Evolutionary conservation across 2,797 vertebrate species (phyloP), one percentile per base, ranked within the genome.

Genomic region (Hylomyscus alleni): DNA sequence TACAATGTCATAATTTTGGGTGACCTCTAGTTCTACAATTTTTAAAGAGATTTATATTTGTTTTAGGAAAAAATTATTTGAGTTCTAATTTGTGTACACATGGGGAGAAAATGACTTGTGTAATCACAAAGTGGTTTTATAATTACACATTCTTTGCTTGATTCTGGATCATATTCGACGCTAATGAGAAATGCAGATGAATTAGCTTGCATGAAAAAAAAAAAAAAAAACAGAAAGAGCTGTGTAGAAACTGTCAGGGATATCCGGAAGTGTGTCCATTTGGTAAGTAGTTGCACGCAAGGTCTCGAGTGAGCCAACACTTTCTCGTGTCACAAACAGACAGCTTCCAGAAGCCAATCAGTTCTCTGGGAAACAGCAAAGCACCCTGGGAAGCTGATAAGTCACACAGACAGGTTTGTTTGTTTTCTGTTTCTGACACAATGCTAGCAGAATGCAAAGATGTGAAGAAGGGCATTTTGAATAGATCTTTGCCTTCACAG

Each of bases 81-180:
- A 62, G 88, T 90, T 88, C 78, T 90, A 89, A 77, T 94, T 67
- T 85, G 92, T 93, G 6, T 95, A n/a, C 15, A 76, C 24, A 47
- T 50, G 89, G 34, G 84, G 54, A 90, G 77, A 86, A 95, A 92
- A 93, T 65, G n/a, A 92, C 69, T n/a, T 84, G 6, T 76, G 13
- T 65, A 89, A 91, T 94, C 26, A 69, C 85, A 92, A 72, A 95
- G 69, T 29, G 80, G 6, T 90, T 96, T 91, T 44, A 40, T 94
- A 94, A 93, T 88, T 82, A 69, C 0, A 20, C 26, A 78, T 90
- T 90, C 65, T 82, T 92, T 93, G 82, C 50, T 72, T 86, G 93
- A 76, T 85, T 91, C 44, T 96, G 77, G 65, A 82, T 85, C 95
- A 82, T 93, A 44, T 95, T 94, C 56, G 90, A 31, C 44, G 34